Evolutionary conservation across 2,888 invertebrate species (phyloP).

Genomic region (Noctua comes): DNA sequence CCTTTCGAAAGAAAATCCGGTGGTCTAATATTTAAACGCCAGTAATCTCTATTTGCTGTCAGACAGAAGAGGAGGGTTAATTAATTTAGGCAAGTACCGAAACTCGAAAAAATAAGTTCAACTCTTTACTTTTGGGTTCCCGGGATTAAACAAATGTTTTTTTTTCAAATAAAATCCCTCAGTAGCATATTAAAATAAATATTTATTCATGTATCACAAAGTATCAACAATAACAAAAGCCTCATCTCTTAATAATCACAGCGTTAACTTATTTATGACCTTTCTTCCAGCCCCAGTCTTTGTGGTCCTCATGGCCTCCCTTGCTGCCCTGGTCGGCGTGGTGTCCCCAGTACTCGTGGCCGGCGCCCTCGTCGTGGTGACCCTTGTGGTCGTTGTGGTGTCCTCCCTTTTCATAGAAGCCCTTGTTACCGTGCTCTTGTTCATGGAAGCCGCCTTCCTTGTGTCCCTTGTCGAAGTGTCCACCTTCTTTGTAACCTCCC

Average conservation of each 20-base stretch:
- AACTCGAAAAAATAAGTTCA: slow-evolving; percentile 19
- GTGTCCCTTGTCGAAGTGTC: slow-evolving; percentile 94
- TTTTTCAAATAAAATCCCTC: slow-evolving; percentile 8
- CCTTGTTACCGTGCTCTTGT: slow-evolving; percentile 94
- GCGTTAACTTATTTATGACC: slow-evolving; percentile 78
- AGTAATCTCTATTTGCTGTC: slow-evolving; percentile 46
- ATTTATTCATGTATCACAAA: slow-evolving; percentile 79
- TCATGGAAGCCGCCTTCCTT: slow-evolving; percentile 94
- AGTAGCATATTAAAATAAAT: slow-evolving; percentile 58
- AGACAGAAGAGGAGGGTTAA: slow-evolving; percentile 36
- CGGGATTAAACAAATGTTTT: neutral
- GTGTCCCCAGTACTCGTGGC: slow-evolving; percentile 93
- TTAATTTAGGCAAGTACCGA: slow-evolving; percentile 42
- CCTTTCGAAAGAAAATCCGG: slow-evolving; percentile 37
- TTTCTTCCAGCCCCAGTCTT: slow-evolving; percentile 93
- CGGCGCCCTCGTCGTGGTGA: slow-evolving; percentile 93
- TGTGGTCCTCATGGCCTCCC: slow-evolving; percentile 94
- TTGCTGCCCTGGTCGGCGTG: slow-evolving; percentile 93
- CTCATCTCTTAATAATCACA: slow-evolving; percentile 49
- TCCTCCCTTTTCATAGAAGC: slow-evolving; percentile 94
- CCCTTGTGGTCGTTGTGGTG: slow-evolving; percentile 94
- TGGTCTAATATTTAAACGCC: slow-evolving; percentile 47
- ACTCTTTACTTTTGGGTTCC: slow-evolving; percentile 6
- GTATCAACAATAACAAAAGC: slow-evolving; percentile 82
- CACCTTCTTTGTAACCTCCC: slow-evolving; percentile 94